Base-by-base conservation (phyloP, 2,113 vertebrate genomes). In the Pleuronectes platessa region DNA sequence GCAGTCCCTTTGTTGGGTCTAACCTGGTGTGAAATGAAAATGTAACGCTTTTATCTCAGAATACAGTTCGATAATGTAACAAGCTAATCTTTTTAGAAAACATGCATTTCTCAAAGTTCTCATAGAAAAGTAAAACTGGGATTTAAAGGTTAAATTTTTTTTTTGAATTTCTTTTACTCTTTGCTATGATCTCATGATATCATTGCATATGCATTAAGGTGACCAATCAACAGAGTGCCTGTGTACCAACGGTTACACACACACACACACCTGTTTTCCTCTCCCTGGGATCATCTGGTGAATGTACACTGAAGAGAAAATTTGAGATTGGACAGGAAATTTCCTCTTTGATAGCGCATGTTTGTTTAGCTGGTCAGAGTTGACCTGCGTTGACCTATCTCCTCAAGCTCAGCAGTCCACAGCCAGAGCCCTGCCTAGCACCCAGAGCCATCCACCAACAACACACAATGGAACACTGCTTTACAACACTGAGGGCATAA, bases 291-390 rank as follows among this genome's bases (percentile, higher is more conserved):
- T 84, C 64, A 71, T 86, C 84, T 88, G 78, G 74, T 82, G 59
- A 89, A 88, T 79, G 84, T 84, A 87, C 79, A 54, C 82, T 86
- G 88, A 89, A 82, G 85, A 74, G 73, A 88, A 88, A 89, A 87
- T 80, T 78, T 67, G 74, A 76, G 89, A 89, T 88, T 76, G 89
- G 76, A 90, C 85, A 87, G 90, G 90, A 90, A 88, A 92, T 92
- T 87, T 93, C 83, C 84, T 90, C 91, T 93, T 91, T 93, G 92
- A 93, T 92, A 92, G 84, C 45, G 54, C 2, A 0, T 91, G 91
- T 92, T 93, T 93, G 87, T 90, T 85, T 92, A 92, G 92, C 91
- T 92, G 92, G 81, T 86, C 84, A 89, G 17, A 56, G 71, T 88
- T 91, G 91, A 91, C 91, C 89, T 80, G 54, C 58, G 75, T 68